Evolutionary conservation across 2,888 invertebrate genomes (phyloP), one percentile per base, ranked within the genome.

Genomic region (Pristionchus mayeri): DNA sequence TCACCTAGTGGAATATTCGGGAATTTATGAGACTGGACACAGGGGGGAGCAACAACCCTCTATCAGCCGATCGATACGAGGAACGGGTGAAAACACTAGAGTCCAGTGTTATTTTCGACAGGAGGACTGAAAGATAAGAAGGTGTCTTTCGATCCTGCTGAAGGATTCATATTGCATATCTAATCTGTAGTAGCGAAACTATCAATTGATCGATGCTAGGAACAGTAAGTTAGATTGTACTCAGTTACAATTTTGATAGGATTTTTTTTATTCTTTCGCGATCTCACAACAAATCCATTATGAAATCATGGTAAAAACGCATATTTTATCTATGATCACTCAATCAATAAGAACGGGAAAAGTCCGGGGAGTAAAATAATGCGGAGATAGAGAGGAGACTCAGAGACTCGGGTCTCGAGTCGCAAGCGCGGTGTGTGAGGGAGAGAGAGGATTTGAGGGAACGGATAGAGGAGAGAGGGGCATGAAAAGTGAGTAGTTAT

Each of bases 401-500:
- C 18, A n/a, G 63, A 63, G 63, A 63, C 13, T 24, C 44, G 34
- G 27, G 24, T 54, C 54, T 57, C 27, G 24, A 60, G 60, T 60
- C 30, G 60, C 27, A 30, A 60, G 60, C 60, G 60, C 60, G 60
- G 60, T 60, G 60, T 34, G 63, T 21, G 16, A 34, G 30, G 60
- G 34, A 34, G 27, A 9, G 63, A 4, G 3, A 34, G 18, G 63
- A 63, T 30, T 1, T 18, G 27, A 9, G 2, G 54, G 18, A n/a
- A 54, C 9, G 57, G 9, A 1, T n/a, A 24, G 24, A 24, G 24
- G 57, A 34, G 57, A 24, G 24, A 9, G 57, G 57, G 24, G 57
- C 57, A 57, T 57, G 57, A 57, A 57, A 57, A 24, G 57, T 57
- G 57, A 57, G 57, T n/a, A 57, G 57, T 24, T n/a, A 24, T 57